Evolutionary conservation across 1,140 invertebrate genomes (phyloP), one percentile per base, ranked within the genome.

Genomic region (Philotrypesis tridentata): DNA sequence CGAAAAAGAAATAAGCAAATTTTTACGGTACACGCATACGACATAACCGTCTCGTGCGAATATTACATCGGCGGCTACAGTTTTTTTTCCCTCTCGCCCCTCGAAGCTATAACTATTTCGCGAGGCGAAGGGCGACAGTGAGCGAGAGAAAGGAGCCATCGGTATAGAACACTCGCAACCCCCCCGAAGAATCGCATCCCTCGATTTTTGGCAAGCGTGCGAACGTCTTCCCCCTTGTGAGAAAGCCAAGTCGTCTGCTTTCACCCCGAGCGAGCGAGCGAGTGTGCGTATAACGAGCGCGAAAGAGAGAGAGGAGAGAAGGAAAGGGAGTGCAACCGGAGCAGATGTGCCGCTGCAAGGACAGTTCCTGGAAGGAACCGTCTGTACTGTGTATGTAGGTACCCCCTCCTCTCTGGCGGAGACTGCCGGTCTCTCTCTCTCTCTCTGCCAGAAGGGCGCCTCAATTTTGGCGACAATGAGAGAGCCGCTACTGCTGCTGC

Each of bases 1-100:
- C 82, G 84, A 71, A 1, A 85, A 84, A 84, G 88, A 89, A 88
- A 89, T 89, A 87, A 89, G 88, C 80, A 88, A 88, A 79, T n/a
- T n/a, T n/a, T n/a, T n/a, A n/a, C n/a, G n/a, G n/a, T n/a, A n/a
- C n/a, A n/a, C n/a, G n/a, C n/a, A n/a, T n/a, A n/a, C n/a, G n/a
- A 48, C 33, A 9, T 37, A 61, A 78, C 31, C 33, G 74, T 4
- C 71, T 27, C 71, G 8, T 40, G 23, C 43, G 23, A 17, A n/a
- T n/a, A n/a, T n/a, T n/a, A n/a, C n/a, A n/a, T n/a, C n/a, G n/a
- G n/a, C n/a, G n/a, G n/a, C n/a, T n/a, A n/a, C n/a, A n/a, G n/a
- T n/a, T n/a, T n/a, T n/a, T n/a, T 71, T 33, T 25, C 17, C 31
- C 31, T 25, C 33, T 71, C 68, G 12, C 33, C 23, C 68, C 14